Evolutionary conservation across 2,797 vertebrate species (phyloP), one percentile per base, ranked within the genome.

Genomic region (Rhinatrema bivittatum): DNA sequence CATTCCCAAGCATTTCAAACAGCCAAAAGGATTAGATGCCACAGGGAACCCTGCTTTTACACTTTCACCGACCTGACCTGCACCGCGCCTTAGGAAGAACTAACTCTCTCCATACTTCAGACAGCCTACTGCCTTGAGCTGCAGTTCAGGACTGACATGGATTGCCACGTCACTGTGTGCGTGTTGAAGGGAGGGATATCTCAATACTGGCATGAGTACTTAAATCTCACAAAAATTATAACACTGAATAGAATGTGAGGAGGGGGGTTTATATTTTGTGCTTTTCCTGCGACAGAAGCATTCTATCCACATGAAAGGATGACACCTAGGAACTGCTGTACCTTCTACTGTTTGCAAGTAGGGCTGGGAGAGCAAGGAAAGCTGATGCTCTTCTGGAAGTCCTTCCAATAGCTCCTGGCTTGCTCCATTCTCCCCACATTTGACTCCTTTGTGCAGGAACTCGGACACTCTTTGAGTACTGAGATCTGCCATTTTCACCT

Each of bases 401-500:
- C 47, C 53, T 25, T 39, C 51, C 20, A 52, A 48, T 1, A 29
- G 32, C 6, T 5, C 36, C 4, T 23, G 2, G 1, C 40, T 31
- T 2, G 25, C 25, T 7, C 35, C 39, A 2, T 5, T 12, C 5
- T 42, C 47, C 28, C 56, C 48, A 3, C 13, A 25, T 19, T 56
- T 51, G 10, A 40, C 14, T 3, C 32, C 11, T 27, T 36, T 51
- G 14, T 24, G 39, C 17, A 47, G 12, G 22, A 40, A 19, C 14
- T 36, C 37, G 3, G 37, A 12, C 3, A 11, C 11, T 15, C 33
- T 24, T 23, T 12, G 39, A 28, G 47, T 10, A 16, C 24, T 36
- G 10, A 18, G 47, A 6, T 39, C 43, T 7, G 46, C 48, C 53
- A 56, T 56, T 3, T 34, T 3, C 2, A 12, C 43, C 32, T 14